phyloP scores from a whole-genome alignment of 2,113 vertebrate species.

The Holacanthus passer region DNA sequence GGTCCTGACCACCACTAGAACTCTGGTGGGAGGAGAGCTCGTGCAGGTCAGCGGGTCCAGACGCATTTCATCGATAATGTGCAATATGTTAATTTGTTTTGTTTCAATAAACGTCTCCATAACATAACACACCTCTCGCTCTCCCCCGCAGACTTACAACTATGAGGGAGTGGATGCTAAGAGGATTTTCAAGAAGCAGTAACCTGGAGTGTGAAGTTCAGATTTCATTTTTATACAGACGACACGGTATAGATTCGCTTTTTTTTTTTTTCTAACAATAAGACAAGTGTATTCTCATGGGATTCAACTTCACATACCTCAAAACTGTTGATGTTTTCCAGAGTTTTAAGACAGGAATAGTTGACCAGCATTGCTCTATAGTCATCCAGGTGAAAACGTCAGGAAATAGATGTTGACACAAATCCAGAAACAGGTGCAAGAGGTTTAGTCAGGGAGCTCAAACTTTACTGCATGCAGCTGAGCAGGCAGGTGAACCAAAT shows the following conservation, averaged over 20 bases:
- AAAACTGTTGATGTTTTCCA: conserved; percentile 4
- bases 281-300: conserved; percentile 6
- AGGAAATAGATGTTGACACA: not conserved
- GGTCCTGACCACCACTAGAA: conserved; percentile 80
- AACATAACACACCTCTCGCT: not conserved
- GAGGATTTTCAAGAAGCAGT: conserved; percentile 92
- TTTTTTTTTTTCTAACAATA: conserved; percentile 14
- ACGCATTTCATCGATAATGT: not conserved
- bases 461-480: too few relatives aligned
- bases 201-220: conserved; percentile 52
- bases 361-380: not conserved
- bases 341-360: not conserved
- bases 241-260: conserved; percentile 1
- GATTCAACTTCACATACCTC: conserved; percentile 36
- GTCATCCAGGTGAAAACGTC: not conserved
- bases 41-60: conserved; percentile 86
- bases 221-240: conserved; percentile 51
- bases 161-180: conserved; percentile 93
- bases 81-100: not conserved
- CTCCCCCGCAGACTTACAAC: conserved; percentile 83
- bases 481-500: too few relatives aligned
- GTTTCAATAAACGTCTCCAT: not conserved
- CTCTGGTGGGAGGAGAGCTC: conserved; percentile 86
- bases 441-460: not conserved
- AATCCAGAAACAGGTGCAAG: not conserved